phyloP scores from a whole-genome alignment of 92 coral and sea anemone genomes.

The Palythoa grandis region DNA sequence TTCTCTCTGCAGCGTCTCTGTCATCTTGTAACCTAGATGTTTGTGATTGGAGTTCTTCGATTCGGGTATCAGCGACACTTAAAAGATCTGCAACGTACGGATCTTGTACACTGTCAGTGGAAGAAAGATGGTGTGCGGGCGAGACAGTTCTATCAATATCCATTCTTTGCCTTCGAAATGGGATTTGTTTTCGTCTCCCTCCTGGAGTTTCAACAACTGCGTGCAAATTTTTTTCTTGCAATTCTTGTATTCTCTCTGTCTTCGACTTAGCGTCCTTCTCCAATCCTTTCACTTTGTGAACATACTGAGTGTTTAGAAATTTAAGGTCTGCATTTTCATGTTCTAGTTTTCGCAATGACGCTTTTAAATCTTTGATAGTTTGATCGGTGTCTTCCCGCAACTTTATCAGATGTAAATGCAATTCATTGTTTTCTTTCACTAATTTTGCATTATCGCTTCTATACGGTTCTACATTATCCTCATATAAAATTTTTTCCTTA shows the following conservation, averaged over 20 bases:
- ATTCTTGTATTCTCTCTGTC: slow-evolving; percentile 88
- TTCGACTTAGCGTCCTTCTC: slow-evolving; percentile 91
- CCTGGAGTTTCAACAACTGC: slow-evolving; percentile 99
- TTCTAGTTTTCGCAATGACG: slow-evolving; percentile 91
- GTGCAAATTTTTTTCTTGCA: slow-evolving; percentile 96
- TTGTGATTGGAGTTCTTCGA: slow-evolving; percentile 88
- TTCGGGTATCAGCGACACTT: slow-evolving; percentile 93
- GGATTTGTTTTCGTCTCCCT: slow-evolving; percentile 95
- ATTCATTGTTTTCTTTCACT: slow-evolving; percentile 97
- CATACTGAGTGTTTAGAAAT: slow-evolving; percentile 97
- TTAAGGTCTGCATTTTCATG: slow-evolving; percentile 98
- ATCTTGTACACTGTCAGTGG: slow-evolving; percentile 70
- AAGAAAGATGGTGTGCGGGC: slow-evolving; percentile 69
- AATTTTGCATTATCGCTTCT: slow-evolving; percentile 98
- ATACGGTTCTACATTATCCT: slow-evolving; percentile 97
- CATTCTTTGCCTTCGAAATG: slow-evolving; percentile 97
- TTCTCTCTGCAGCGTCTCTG: slow-evolving; percentile 87
- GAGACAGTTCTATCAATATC: slow-evolving; percentile 96
- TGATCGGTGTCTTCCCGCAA: slow-evolving; percentile 92
- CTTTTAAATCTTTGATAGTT: slow-evolving; percentile 85
- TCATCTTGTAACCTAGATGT: slow-evolving; percentile 71
- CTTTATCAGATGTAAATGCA: slow-evolving; percentile 93
- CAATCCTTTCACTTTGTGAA: slow-evolving; percentile 97
- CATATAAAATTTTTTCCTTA: slow-evolving; percentile 78
- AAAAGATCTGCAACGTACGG: slow-evolving; percentile 98